phyloP scores from a whole-genome alignment of 2,888 invertebrate genomes.

The Spicauda simplicius region DNA sequence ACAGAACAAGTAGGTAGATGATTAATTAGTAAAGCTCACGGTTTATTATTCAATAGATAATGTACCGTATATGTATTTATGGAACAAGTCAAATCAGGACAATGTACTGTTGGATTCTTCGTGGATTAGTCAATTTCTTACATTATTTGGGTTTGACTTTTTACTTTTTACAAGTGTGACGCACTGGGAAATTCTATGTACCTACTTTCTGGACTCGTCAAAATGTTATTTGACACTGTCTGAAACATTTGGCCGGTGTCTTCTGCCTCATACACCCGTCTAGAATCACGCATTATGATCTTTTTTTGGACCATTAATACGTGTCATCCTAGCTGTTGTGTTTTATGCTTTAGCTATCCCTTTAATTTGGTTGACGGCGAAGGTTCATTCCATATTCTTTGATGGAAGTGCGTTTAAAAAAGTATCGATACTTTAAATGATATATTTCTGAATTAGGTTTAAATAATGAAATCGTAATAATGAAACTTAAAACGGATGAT shows the following conservation, averaged over 20 bases:
- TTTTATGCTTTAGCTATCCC: not conserved
- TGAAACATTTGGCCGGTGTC: not conserved
- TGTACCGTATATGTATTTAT: too few species aligned
- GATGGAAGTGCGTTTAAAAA: too few species aligned
- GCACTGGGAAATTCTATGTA: not conserved
- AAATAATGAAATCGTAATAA: too few species aligned
- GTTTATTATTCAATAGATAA: too few species aligned
- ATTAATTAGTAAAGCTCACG: too few species aligned
- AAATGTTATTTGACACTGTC: conserved; percentile 3
- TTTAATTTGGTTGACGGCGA: not conserved
- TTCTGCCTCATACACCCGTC: not conserved
- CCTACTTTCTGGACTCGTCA: not conserved
- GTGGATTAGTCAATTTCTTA: not conserved
- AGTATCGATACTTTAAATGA: too few species aligned
- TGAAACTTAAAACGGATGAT: too few species aligned
- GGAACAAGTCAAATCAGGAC: too few species aligned
- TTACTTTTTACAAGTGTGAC: not conserved
- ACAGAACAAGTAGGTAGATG: too few species aligned
- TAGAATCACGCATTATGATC: not conserved
- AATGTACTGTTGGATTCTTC: too few species aligned
- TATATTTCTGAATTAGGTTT: too few species aligned
- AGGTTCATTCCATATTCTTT: not conserved
- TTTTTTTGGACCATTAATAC: not conserved
- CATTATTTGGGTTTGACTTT: not conserved
- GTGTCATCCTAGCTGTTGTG: not conserved